Conservation (phyloP, 2,888 invertebrate genomes). For the Dilophus febrilis region DNA sequence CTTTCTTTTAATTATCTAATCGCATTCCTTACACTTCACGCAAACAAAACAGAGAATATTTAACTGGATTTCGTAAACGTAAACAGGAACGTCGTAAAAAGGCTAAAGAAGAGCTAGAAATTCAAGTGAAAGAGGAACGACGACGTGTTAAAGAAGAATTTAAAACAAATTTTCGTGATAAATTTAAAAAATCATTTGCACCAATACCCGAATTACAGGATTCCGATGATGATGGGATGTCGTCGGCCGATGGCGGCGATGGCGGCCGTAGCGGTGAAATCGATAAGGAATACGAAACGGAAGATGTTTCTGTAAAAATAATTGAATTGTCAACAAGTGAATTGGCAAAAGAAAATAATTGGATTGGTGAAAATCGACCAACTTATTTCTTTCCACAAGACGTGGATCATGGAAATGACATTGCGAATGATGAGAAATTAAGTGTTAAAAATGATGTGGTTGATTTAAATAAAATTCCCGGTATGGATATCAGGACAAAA, state of each 20-base stretch:
- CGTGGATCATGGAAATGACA: slow-evolving; percentile 17
- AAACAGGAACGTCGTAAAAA: slow-evolving; percentile 59
- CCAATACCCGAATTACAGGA: slow-evolving; percentile 49
- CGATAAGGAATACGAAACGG: slow-evolving; percentile 53
- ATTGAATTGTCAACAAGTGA: slow-evolving; percentile 54
- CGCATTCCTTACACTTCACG: too few relatives aligned
- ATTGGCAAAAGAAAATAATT: slow-evolving; percentile 49
- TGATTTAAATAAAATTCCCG: slow-evolving; percentile 25
- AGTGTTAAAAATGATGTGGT: slow-evolving; percentile 14
- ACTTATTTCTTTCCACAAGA: slow-evolving; percentile 20
- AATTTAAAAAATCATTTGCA: slow-evolving; percentile 51
- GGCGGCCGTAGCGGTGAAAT: too few relatives aligned
- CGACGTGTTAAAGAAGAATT: slow-evolving; percentile 60
- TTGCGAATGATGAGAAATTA: slow-evolving; percentile 16
- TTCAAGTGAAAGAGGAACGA: slow-evolving; percentile 54
- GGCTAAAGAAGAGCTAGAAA: slow-evolving; percentile 53
- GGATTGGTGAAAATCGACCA: slow-evolving; percentile 53
- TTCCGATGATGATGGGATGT: too few relatives aligned
- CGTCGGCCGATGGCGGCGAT: too few relatives aligned
- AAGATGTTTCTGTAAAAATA: slow-evolving; percentile 62
- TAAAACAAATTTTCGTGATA: slow-evolving; percentile 47
- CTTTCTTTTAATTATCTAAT: slow-evolving; percentile 7
- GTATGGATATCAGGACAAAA: slow-evolving; percentile 31
- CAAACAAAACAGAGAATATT: slow-evolving; percentile 50
- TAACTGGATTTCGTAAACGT: slow-evolving; percentile 66